Evolutionary conservation across 2,113 vertebrate genomes (phyloP).

Genomic region (Carassius auratus): DNA sequence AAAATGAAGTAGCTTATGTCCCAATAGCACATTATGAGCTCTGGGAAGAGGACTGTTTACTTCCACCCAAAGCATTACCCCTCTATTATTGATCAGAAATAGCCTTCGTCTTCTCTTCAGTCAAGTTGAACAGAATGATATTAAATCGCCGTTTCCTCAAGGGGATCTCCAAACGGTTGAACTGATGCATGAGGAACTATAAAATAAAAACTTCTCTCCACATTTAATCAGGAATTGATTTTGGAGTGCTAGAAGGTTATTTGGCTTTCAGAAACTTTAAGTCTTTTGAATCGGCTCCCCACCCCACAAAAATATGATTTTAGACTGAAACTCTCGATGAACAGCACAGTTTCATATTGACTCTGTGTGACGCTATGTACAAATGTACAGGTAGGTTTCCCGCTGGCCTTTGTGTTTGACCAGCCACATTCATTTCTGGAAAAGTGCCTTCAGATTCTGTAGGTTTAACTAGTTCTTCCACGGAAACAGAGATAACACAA

Average conservation of each 20-base stretch:
- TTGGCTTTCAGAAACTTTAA: constrained; percentile 44
- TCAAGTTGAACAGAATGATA: constrained; percentile 61
- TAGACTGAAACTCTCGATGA: constrained; percentile 60
- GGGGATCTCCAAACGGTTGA: constrained; percentile 56
- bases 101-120: constrained; percentile 56
- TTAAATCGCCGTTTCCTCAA: constrained; percentile 57
- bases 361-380: constrained; percentile 66
- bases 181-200: constrained; percentile 47
- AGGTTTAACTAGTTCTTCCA: constrained; percentile 29
- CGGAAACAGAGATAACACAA: constrained; percentile 53
- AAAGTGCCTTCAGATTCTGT: constrained; percentile 32
- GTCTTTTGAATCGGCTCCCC: constrained; percentile 4
- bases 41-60: constrained; percentile 52
- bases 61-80: constrained; percentile 37
- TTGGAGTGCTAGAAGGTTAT: constrained; percentile 49
- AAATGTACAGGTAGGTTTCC: constrained; percentile 63
- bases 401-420: constrained; percentile 29
- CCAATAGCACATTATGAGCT: constrained; percentile 37
- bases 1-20: constrained; percentile 4
- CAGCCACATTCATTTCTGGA: constrained; percentile 36
- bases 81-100: constrained; percentile 65
- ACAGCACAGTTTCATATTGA: constrained; percentile 60
- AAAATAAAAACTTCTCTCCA: constrained; percentile 54
- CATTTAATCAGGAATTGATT: constrained; percentile 53
- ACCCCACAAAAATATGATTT: constrained; percentile 41